A percentile compares a stretch with the other conserved stretches of the same genome.
Evolutionary conservation across 92 coral and sea anemone genomes (phyloP).

Genomic region (Parazoanthus atlanticus): DNA sequence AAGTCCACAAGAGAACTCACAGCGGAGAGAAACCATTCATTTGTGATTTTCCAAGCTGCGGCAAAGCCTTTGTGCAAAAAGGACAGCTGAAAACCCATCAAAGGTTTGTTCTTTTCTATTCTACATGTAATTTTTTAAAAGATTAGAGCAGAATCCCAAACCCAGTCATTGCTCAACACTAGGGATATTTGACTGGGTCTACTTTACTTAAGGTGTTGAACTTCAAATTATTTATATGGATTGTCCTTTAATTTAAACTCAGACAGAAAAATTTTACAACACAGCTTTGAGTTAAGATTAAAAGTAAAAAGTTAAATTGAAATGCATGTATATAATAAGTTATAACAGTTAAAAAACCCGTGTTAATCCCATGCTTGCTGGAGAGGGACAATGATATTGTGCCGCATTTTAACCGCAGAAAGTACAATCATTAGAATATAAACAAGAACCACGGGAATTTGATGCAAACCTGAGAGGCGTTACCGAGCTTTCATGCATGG

Average conservation of each 20-base stretch:
- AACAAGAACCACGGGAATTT: background rate
- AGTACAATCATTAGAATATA: background rate
- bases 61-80: conserved; percentile 67
- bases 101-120: conserved; percentile 23
- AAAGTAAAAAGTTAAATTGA: background rate
- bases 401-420: background rate
- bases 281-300: background rate
- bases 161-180: background rate
- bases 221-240: background rate
- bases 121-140: background rate
- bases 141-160: background rate
- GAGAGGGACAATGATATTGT: conserved; percentile 27
- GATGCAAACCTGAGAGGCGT: background rate
- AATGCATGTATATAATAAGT: background rate
- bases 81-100: conserved; percentile 69
- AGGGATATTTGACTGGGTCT: background rate
- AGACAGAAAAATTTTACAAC: background rate
- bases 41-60: conserved; percentile 64
- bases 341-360: conserved; percentile 21
- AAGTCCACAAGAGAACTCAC: conserved; percentile 69
- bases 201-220: background rate
- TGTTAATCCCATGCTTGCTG: conserved; percentile 15
- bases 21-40: conserved; percentile 63
- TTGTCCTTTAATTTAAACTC: background rate
- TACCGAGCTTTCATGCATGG: background rate